Evolutionary conservation across 2,113 vertebrate species (phyloP).

Genomic region (Coturnix japonica): DNA sequence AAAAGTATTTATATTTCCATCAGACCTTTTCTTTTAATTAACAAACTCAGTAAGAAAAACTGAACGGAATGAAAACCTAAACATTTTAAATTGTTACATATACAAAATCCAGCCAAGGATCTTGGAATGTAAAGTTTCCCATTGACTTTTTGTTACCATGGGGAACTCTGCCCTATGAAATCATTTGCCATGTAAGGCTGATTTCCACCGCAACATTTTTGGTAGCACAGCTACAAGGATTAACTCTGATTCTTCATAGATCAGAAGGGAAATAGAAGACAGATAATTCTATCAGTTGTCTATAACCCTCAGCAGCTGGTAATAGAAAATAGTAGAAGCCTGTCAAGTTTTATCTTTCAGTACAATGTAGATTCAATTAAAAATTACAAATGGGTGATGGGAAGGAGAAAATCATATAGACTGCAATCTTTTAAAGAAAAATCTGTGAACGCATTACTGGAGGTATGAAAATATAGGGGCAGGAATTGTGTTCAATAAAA

Average conservation of each 20-base stretch:
- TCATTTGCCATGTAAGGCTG: not conserved
- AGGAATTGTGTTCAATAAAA: not conserved
- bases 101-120: not conserved
- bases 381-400: not conserved
- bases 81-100: not conserved
- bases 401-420: not conserved
- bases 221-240: not conserved
- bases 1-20: not conserved
- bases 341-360: not conserved
- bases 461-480: not conserved
- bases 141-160: not conserved
- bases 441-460: not conserved
- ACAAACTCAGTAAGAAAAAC: not conserved
- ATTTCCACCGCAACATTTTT: not conserved
- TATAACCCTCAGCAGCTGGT: not conserved
- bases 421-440: not conserved
- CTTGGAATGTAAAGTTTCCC: not conserved
- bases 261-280: not conserved
- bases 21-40: not conserved
- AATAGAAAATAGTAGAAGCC: not conserved
- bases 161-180: not conserved
- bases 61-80: not conserved
- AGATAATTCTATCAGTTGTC: not conserved
- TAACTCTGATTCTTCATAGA: not conserved
- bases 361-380: not conserved